Conservation (phyloP, 1,140 invertebrate genomes). For the Campoletis sonorensis region DNA sequence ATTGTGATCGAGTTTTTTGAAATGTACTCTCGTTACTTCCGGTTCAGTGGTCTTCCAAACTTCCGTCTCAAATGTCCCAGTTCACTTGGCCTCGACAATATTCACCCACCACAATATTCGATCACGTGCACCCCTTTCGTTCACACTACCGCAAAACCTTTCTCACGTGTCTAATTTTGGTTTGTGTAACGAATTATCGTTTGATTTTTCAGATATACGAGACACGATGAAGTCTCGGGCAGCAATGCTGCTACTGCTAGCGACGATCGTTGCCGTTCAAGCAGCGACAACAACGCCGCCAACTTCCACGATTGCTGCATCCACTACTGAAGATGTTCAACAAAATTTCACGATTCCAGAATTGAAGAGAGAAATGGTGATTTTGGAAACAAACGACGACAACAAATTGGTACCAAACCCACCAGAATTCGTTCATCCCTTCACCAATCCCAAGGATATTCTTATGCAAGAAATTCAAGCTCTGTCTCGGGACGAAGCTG, state of each 20-base stretch:
- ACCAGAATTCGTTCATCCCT: slow-evolving; percentile 42
- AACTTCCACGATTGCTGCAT: background rate
- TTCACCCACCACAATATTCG: too few species aligned
- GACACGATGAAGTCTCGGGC: slow-evolving; percentile 65
- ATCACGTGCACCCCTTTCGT: too few species aligned
- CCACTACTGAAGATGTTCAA: background rate
- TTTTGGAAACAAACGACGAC: slow-evolving; percentile 20
- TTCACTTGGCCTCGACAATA: background rate
- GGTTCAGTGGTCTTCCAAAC: background rate
- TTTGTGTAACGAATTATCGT: background rate
- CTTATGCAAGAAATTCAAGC: slow-evolving; percentile 65
- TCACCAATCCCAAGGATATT: slow-evolving; percentile 58
- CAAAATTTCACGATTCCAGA: background rate
- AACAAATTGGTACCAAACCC: slow-evolving; percentile 1
- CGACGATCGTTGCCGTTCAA: background rate
- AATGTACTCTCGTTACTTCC: background rate
- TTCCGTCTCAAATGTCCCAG: background rate
- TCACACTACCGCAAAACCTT: too few species aligned
- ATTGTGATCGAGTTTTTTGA: background rate
- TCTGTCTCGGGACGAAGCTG: slow-evolving; percentile 63
- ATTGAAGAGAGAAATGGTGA: slow-evolving; percentile 21
- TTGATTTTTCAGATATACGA: slow-evolving; percentile 56
- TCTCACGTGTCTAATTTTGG: too few species aligned
- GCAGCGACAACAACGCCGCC: background rate
- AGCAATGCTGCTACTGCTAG: slow-evolving; percentile 63